Evolutionary conservation across 2,113 vertebrate species (phyloP).

Genomic region (Ploceus nigricollis): DNA sequence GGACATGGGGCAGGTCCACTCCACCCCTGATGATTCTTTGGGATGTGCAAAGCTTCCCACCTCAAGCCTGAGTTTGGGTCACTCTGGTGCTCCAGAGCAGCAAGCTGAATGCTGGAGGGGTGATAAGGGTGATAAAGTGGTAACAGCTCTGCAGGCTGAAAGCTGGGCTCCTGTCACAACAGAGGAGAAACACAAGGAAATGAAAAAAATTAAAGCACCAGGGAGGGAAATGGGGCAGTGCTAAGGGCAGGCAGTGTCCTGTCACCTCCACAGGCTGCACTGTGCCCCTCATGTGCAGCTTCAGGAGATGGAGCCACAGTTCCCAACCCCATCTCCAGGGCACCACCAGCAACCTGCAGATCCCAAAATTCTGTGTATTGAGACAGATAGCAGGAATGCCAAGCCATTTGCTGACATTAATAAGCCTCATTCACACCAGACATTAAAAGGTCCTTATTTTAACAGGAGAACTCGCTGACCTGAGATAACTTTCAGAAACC

Average conservation of each 20-base stretch:
- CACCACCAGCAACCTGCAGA: not conserved
- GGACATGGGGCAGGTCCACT: not conserved
- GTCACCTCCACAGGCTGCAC: not conserved
- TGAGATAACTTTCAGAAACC: not conserved
- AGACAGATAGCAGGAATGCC: not conserved
- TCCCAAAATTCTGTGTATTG: not conserved
- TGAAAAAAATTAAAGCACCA: not conserved
- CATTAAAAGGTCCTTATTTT: not conserved
- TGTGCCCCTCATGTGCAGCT: not conserved
- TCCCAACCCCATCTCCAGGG: not conserved
- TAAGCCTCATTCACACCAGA: not conserved
- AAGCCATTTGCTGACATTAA: not conserved
- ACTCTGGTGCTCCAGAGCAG: not conserved
- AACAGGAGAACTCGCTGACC: not conserved
- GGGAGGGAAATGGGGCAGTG: not conserved
- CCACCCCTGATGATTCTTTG: accelerated
- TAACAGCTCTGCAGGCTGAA: not conserved
- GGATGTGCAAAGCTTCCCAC: not conserved
- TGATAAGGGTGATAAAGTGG: not conserved
- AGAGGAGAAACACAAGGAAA: not conserved
- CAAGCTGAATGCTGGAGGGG: not conserved
- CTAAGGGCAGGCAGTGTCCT: not conserved
- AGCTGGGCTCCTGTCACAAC: not conserved
- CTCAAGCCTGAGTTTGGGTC: not conserved
- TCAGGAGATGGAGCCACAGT: not conserved